These are phyloP conservation scores for Volucella inanis DNA, from an alignment of 2,888 invertebrate genomes.

Conservation along the genomic window DNA sequence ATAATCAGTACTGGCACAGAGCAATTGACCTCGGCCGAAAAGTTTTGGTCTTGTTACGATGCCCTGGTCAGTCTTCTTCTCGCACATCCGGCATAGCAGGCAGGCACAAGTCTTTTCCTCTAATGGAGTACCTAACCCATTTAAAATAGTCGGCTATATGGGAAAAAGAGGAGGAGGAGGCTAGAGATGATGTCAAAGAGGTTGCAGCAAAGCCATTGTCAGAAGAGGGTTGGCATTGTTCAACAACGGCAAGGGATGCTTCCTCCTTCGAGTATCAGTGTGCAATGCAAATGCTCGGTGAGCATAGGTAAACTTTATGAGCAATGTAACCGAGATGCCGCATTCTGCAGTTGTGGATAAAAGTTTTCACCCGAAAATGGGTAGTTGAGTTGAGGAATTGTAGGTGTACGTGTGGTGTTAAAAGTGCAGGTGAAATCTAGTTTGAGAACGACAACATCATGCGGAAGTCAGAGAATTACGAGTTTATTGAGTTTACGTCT, in stretches of 20 bases:
- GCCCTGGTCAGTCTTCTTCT: constrained; percentile 52
- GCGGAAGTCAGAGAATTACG: constrained; percentile 16
- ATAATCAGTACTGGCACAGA: constrained; percentile 13
- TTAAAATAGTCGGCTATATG: constrained; percentile 39
- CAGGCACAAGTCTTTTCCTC: constrained; percentile 18
- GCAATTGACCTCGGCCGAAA: constrained; percentile 73
- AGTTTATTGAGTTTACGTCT: not conserved
- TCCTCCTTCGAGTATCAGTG: not conserved
- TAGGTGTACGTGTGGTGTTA: constrained; percentile 9
- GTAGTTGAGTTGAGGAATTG: constrained; percentile 37
- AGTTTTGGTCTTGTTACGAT: constrained; percentile 72
- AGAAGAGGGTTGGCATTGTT: constrained; percentile 61
- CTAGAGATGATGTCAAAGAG: constrained; percentile 53
- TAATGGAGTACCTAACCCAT: constrained; percentile 72
- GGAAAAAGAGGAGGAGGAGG: constrained; percentile 1
- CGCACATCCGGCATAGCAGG: constrained; percentile 61
- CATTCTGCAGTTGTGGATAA: constrained; percentile 52
- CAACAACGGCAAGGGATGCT: constrained; percentile 29
- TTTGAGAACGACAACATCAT: constrained; percentile 31
- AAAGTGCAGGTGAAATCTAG: not conserved
- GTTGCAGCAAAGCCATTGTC: constrained; percentile 47
- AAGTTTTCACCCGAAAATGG: constrained; percentile 21
- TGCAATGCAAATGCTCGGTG: constrained; percentile 49
- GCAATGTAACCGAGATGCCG: constrained; percentile 54
- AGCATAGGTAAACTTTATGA: constrained; percentile 56